These are phyloP conservation scores for Melanocharis versteri DNA, from an alignment of 2,113 vertebrate species.

Conservation along the genomic window DNA sequence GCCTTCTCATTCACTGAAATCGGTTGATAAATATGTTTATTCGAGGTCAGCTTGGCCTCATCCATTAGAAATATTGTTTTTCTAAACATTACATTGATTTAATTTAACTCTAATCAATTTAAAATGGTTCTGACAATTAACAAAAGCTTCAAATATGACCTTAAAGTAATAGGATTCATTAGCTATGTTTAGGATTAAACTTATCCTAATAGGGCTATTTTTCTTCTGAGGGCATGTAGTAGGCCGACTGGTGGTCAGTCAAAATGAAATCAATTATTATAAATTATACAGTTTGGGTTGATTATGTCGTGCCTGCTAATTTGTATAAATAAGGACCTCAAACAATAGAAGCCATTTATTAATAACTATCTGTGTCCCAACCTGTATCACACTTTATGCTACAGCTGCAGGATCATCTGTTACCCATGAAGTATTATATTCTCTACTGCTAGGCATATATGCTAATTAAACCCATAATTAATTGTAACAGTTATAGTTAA, in stretches of 20 bases:
- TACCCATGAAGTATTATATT: slow-evolving; percentile 89
- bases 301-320: slow-evolving; percentile 92
- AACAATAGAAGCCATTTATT: slow-evolving; percentile 90
- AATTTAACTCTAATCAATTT: slow-evolving; percentile 99
- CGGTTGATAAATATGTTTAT: slow-evolving; percentile 91
- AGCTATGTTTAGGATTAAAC: slow-evolving; percentile 99
- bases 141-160: slow-evolving; percentile 99
- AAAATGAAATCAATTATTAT: slow-evolving; percentile 98
- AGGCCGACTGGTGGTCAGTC: slow-evolving; percentile 86
- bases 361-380: slow-evolving; percentile 90
- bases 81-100: slow-evolving; percentile 99
- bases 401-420: slow-evolving; percentile 84
- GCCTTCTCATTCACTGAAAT: slow-evolving; percentile 74
- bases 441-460: slow-evolving; percentile 83
- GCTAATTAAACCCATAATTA: slow-evolving; percentile 97
- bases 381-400: slow-evolving; percentile 77
- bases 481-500: slow-evolving; percentile 94
- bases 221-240: slow-evolving; percentile 87
- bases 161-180: slow-evolving; percentile 95
- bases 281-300: slow-evolving; percentile 93
- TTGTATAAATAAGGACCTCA: slow-evolving; percentile 94
- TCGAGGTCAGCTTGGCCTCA: slow-evolving; percentile 83
- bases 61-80: slow-evolving; percentile 99
- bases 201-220: slow-evolving; percentile 99
- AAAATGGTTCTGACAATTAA: slow-evolving; percentile 98